phyloP scores from a whole-genome alignment of 2,797 vertebrate species.

The Urophycis tenuis region DNA sequence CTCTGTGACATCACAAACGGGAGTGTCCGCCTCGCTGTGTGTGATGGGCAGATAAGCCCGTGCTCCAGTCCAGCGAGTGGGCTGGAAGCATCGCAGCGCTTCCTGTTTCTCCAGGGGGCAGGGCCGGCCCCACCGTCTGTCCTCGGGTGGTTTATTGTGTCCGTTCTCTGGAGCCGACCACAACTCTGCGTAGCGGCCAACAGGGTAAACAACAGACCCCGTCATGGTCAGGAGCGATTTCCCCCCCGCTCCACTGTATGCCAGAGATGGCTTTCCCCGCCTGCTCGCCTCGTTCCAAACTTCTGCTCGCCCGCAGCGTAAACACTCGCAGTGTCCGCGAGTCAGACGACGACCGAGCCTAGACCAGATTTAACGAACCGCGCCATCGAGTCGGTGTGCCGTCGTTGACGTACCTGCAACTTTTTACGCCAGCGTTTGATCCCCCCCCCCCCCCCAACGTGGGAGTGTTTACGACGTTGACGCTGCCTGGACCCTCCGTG shows the following conservation, averaged over 20 bases:
- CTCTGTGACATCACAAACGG: too few species aligned
- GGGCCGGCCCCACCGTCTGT: background rate
- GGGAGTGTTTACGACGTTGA: background rate
- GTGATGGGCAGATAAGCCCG: too few species aligned
- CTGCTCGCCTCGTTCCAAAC: background rate
- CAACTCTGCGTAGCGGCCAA: background rate
- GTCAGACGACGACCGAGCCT: background rate
- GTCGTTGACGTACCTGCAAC: background rate
- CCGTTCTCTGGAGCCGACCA: background rate
- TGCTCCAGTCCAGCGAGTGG: too few species aligned
- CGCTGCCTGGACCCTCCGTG: background rate
- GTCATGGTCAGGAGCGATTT: background rate
- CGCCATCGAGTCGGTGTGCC: background rate
- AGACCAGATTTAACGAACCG: background rate
- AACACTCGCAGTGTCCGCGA: background rate
- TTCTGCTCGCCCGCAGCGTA: background rate
- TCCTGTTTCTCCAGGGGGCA: background rate
- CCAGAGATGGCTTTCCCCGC: background rate
- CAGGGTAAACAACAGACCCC: background rate
- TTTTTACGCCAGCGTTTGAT: background rate
- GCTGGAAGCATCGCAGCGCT: background rate
- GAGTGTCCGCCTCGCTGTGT: too few species aligned
- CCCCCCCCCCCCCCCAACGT: background rate
- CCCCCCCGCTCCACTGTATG: background rate
- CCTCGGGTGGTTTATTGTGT: background rate